A percentile compares a stretch with the other conserved stretches of the same genome.
These are phyloP conservation scores for Aradophagus sp. DNA, from an alignment of 1,140 invertebrate species.

Conservation along the genomic window DNA sequence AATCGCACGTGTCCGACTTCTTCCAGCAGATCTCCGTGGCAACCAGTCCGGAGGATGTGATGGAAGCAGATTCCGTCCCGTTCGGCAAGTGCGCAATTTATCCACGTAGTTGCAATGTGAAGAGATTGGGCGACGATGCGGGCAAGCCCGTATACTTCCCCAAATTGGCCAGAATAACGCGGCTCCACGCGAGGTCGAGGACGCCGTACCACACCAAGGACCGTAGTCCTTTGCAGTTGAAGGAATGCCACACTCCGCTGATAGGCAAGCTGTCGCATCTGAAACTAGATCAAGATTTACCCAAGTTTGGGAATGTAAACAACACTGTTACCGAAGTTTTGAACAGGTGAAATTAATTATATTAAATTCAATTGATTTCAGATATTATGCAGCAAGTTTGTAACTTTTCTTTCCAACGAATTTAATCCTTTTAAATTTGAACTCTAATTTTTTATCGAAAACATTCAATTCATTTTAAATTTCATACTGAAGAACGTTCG, in stretches of 20 bases:
- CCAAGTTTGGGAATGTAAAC: slow-evolving; percentile 70
- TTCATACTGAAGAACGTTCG: no score
- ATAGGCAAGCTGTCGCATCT: slow-evolving; percentile 64
- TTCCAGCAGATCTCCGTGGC: slow-evolving; percentile 75
- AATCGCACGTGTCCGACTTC: slow-evolving; percentile 75
- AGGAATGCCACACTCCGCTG: slow-evolving; percentile 64
- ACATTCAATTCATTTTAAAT: no score
- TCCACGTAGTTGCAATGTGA: slow-evolving; percentile 54
- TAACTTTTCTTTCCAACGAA: no score
- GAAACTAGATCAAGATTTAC: slow-evolving; percentile 67
- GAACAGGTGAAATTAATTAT: slow-evolving; percentile 66
- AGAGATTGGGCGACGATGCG: slow-evolving; percentile 15
- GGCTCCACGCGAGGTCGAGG: slow-evolving; percentile 63
- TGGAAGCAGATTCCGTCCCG: slow-evolving; percentile 69
- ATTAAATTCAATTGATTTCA: no score
- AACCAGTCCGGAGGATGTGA: slow-evolving; percentile 74
- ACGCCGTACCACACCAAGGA: slow-evolving; percentile 68
- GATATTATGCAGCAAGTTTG: no score
- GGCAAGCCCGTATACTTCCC: slow-evolving; percentile 55
- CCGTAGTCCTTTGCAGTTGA: slow-evolving; percentile 54
- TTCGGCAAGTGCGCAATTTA: slow-evolving; percentile 56
- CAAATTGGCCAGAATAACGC: slow-evolving; percentile 67
- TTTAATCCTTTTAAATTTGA: no score
- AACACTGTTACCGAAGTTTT: slow-evolving; percentile 67
- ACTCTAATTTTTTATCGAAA: no score